A percentile compares a stretch with the other conserved stretches of the same genome.
phyloP scores from a whole-genome alignment of 1,140 invertebrate species.

The Branchinecta lynchi region DNA sequence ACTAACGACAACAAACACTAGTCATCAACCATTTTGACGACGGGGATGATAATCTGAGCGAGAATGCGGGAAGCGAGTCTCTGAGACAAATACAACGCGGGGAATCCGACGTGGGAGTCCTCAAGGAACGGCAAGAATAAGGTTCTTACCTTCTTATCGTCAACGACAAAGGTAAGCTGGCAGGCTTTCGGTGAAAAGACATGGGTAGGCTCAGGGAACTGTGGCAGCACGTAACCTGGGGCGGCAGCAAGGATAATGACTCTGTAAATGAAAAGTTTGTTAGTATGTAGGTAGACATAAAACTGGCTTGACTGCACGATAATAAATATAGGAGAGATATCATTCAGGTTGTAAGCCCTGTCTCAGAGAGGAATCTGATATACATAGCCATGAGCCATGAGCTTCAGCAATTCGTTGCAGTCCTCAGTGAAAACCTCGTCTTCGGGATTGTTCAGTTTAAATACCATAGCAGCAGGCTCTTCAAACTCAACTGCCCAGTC shows the following conservation, averaged over 20 bases:
- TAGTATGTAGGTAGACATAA: too few relatives aligned
- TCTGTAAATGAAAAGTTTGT: constrained; percentile 30
- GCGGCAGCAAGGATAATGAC: constrained; percentile 68
- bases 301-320: too few relatives aligned
- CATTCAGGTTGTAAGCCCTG: too few relatives aligned
- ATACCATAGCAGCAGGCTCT: constrained; percentile 59
- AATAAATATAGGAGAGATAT: too few relatives aligned
- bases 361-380: too few relatives aligned
- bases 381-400: constrained; percentile 22
- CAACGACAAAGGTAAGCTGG: constrained; percentile 52
- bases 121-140: not conserved
- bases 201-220: constrained; percentile 62
- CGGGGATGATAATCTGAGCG: too few relatives aligned
- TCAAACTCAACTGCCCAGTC: constrained; percentile 71
- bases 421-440: constrained; percentile 62
- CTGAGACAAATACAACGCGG: too few relatives aligned
- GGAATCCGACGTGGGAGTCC: not conserved
- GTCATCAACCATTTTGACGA: too few relatives aligned
- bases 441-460: constrained; percentile 55
- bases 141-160: constrained; percentile 44
- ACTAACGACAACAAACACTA: too few relatives aligned
- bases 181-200: constrained; percentile 57
- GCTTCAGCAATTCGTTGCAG: constrained; percentile 53
- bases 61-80: too few relatives aligned
- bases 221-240: constrained; percentile 58